Percentiles rank a stretch among this genome's conserved stretches.
phyloP scores from a whole-genome alignment of 1,140 invertebrate species.

The Notospermus geniculatus region DNA sequence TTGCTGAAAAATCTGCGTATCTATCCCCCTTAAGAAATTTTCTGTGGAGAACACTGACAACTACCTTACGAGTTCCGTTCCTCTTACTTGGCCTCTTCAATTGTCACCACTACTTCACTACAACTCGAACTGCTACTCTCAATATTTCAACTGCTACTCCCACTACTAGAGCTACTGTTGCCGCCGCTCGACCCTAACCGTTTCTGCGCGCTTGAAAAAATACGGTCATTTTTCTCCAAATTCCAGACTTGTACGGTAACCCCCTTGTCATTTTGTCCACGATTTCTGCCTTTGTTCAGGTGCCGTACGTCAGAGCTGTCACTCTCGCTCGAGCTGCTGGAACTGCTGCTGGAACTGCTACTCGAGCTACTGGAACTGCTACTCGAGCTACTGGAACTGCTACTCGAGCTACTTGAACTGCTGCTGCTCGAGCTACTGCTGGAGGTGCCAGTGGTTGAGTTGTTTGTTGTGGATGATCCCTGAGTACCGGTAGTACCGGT shows the following conservation, averaged over 20 bases:
- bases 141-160: too few species aligned
- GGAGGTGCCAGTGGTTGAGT: background rate
- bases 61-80: too few species aligned
- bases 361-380: background rate
- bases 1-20: too few species aligned
- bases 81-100: too few species aligned
- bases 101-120: too few species aligned
- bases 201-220: background rate
- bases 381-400: background rate
- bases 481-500: too few species aligned
- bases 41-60: too few species aligned
- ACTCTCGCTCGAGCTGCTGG: background rate
- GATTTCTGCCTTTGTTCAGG: background rate
- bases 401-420: background rate
- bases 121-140: too few species aligned
- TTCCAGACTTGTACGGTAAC: background rate
- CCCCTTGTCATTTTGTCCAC: background rate
- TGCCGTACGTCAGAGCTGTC: background rate
- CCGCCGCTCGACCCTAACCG: background rate
- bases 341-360: background rate
- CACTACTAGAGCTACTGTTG: too few species aligned
- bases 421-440: conserved; percentile 2
- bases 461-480: too few species aligned
- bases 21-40: too few species aligned
- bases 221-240: background rate